These are phyloP conservation scores for Calliphora vomitoria DNA, from an alignment of 2,888 invertebrate genomes.

Conservation along the genomic window DNA sequence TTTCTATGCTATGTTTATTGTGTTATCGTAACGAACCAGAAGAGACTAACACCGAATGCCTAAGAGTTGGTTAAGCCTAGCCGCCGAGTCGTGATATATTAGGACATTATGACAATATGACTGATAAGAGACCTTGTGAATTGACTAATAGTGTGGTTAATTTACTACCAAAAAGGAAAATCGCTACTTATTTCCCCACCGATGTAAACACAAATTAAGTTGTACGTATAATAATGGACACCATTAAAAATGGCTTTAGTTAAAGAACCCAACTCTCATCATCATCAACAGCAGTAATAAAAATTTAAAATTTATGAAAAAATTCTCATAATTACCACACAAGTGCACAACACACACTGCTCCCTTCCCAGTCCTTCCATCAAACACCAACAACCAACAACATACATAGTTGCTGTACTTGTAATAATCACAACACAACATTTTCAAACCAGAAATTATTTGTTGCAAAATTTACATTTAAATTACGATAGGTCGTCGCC, in stretches of 20 bases:
- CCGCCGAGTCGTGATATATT: too few relatives aligned
- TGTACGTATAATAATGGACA: conserved; percentile 3
- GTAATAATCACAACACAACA: conserved; percentile 1
- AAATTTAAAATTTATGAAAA: conserved; percentile 15
- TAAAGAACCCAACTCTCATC: neutral
- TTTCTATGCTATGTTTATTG: too few relatives aligned
- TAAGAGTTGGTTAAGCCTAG: too few relatives aligned
- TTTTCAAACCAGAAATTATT: neutral
- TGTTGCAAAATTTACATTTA: conserved; percentile 3
- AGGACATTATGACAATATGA: too few relatives aligned
- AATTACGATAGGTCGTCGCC: neutral
- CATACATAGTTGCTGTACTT: neutral
- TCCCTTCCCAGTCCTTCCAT: neutral
- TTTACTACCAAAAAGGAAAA: neutral
- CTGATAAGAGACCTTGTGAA: too few relatives aligned
- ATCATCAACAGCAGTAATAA: neutral
- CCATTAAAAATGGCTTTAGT: neutral
- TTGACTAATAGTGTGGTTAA: too few relatives aligned
- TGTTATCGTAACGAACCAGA: too few relatives aligned
- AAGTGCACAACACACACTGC: conserved; percentile 4
- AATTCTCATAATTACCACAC: conserved; percentile 6
- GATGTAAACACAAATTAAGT: neutral
- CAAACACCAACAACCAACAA: too few relatives aligned
- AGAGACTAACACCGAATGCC: too few relatives aligned
- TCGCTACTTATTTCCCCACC: neutral